Base-by-base conservation (phyloP, 2,888 invertebrate genomes). In the Holacanthella duospinosa region DNA sequence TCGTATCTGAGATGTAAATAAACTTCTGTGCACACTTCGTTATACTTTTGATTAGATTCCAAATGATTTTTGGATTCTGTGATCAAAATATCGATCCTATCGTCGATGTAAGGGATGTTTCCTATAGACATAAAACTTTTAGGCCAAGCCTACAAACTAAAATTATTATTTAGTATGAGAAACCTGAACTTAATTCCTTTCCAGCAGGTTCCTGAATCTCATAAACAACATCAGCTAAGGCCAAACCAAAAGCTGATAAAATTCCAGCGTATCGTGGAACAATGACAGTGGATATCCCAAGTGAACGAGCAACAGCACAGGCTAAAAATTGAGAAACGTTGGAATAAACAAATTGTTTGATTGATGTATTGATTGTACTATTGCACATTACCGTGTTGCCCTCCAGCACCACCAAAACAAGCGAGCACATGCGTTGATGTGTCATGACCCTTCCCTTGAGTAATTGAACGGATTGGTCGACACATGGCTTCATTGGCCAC, bases 401-500 rank as follows among this genome's bases (percentile, higher is more conserved):
- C 64, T 29, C 97, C 99, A 61, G 99, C 99, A 48, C 99, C 99
- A 16, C 99, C 99, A 80, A 99, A 99, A 77, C 96, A 94, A 0
- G 95, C 89, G 65, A 99, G 79, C 26, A 89, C 87, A 80, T 99
- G 99, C 9, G 83, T 82, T 0, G 93, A 85, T 0, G 96, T 94
- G 77, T 99, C 96, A 77, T 92, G 87, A 0, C 99, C 99, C 72
- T 92, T 89, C 0, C 90, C 91, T 78, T 89, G 84, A 24, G 86
- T 87, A 2, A 87, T 77, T 29, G 85, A 83, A 71, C 86, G 78
- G 72, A 99, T 99, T 0, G 99, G 97, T 63, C 99, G 83, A 77
- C 97, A 97, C 99, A 99, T 99, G 0, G 95, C 85, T 80, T 99
- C 99, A 76, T 99, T 99, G 0, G 99, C 99, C 0, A 99, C 97